Evolutionary conservation across 2,888 invertebrate species (phyloP).

Genomic region (Rhingia campestris): DNA sequence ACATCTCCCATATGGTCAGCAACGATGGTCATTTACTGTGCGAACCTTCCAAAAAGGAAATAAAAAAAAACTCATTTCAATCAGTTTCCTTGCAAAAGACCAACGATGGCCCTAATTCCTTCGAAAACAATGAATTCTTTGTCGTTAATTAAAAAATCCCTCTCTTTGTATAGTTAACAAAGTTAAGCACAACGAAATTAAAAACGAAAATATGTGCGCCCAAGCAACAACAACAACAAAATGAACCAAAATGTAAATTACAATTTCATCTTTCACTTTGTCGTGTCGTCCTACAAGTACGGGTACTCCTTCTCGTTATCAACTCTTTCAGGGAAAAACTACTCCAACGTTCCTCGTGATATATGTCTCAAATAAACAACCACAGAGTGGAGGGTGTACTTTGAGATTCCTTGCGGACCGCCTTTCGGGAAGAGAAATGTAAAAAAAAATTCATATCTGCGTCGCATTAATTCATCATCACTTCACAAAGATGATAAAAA

Average conservation of each 20-base stretch:
- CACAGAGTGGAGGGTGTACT: constrained; percentile 36
- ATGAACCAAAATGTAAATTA: constrained; percentile 71
- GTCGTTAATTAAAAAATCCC: constrained; percentile 70
- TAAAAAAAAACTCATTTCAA: constrained; percentile 18
- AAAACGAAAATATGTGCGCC: constrained; percentile 25
- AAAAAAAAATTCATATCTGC: constrained; percentile 67
- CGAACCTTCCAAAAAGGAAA: neutral
- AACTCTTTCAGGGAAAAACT: constrained; percentile 69
- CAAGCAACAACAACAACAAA: constrained; percentile 46
- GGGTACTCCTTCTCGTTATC: constrained; percentile 57
- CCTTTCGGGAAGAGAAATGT: constrained; percentile 50
- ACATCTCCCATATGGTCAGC: constrained; percentile 14
- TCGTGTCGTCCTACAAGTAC: constrained; percentile 35
- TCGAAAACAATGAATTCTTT: constrained; percentile 69
- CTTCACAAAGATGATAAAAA: constrained; percentile 63
- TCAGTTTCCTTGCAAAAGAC: constrained; percentile 43
- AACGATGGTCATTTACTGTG: constrained; percentile 1
- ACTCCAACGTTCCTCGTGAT: constrained; percentile 50
- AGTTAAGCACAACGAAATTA: constrained; percentile 70
- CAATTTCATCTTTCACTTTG: constrained; percentile 74
- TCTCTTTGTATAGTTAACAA: constrained; percentile 66
- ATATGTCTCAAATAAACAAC: constrained; percentile 54
- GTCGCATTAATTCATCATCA: constrained; percentile 74
- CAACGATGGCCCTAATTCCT: constrained; percentile 67
- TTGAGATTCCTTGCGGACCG: constrained; percentile 66